Base-by-base conservation (phyloP, 2,888 invertebrate genomes). In the Apodemia zela region DNA sequence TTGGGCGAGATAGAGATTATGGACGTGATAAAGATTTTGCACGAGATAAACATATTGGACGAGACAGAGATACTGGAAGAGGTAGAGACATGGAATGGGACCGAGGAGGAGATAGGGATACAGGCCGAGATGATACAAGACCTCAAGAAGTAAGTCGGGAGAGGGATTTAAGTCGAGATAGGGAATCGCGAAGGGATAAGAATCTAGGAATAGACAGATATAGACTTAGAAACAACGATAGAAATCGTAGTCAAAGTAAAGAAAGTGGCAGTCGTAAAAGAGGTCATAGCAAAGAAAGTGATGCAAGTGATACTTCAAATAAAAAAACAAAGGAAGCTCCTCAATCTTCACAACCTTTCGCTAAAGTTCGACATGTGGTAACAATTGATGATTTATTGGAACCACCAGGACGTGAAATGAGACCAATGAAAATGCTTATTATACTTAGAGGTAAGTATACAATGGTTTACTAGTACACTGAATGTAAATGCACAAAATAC, bases 361-460 rank as follows among this genome's bases (percentile, higher is more conserved):
- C 51, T 29, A 85, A 64, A 70, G 76, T 61, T 72, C 79, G 86
- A 76, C 84, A 83, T 68, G 25, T 87, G 35, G 93, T 95, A 47
- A 93, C 93, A 85, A 95, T 98, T 72, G 97, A 98, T 78, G 98
- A 98, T 79, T 85, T 99, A 66, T 85, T 98, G 60, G 93, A 94
- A 77, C 85, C 93, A 25, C 98, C 98, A 2, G 97, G 97, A 10
- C 93, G 98, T 60, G 92, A 93, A 66, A 94, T 94, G 72, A 93
- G 99, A 72, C 97, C 98, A 21, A 93, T 93, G 13, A 94, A 94
- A 81, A 95, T 99, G 73, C 97, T 97, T 38, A 95, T 98, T 65
- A 96, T 99, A 73, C 87, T 99, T 61, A 92, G 99, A 81, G 99
- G 92, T 92, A 38, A 63, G 38, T 38, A 38, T 38, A 13, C 13